phyloP scores from a whole-genome alignment of 2,113 vertebrate genomes.

The Hemicordylus capensis region DNA sequence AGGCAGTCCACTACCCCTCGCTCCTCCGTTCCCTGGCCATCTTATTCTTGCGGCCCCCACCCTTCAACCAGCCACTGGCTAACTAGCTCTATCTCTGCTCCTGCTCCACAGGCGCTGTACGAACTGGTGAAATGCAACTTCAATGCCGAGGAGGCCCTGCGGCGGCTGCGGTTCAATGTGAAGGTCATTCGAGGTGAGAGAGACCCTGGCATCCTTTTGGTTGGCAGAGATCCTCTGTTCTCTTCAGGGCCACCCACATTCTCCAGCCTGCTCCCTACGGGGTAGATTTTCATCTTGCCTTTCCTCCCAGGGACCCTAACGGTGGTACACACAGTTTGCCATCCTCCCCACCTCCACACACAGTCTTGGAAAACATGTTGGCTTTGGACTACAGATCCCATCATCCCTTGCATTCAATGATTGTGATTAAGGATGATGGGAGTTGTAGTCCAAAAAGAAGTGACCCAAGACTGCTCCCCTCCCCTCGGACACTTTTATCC shows the following conservation, averaged over 20 bases:
- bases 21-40: background rate
- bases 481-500: too few relatives aligned
- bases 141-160: conserved; percentile 89
- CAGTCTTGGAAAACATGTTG: too few relatives aligned
- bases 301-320: background rate
- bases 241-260: background rate
- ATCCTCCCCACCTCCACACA: too few relatives aligned
- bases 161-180: conserved; percentile 90
- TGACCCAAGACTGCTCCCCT: too few relatives aligned
- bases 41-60: background rate
- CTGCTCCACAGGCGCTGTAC: conserved; percentile 85
- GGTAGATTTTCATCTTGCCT: too few relatives aligned
- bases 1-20: background rate
- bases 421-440: too few relatives aligned
- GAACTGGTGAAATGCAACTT: conserved; percentile 96
- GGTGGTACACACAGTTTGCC: background rate
- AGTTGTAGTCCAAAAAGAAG: too few relatives aligned
- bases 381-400: too few relatives aligned
- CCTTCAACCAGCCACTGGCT: background rate
- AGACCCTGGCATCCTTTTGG: background rate
- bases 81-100: background rate
- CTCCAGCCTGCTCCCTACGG: background rate
- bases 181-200: conserved; percentile 91
- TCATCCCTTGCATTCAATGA: too few relatives aligned
- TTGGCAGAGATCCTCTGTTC: background rate